phyloP scores from a whole-genome alignment of 2,113 vertebrate genomes.

The Psammodynastes pulverulentus region DNA sequence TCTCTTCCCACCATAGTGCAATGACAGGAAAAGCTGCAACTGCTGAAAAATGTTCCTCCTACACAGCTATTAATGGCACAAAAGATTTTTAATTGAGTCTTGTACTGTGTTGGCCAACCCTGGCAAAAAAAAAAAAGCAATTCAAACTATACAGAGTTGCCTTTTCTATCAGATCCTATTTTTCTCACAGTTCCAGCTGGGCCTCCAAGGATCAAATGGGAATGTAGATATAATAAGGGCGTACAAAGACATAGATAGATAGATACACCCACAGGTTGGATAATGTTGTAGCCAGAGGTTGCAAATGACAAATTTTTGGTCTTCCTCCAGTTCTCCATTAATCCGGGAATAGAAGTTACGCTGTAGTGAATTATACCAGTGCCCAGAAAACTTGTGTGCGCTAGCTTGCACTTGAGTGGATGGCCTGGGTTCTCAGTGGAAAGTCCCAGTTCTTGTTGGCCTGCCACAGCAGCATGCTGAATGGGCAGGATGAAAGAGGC shows the following conservation, averaged over 20 bases:
- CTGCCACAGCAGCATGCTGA: background rate
- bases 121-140: background rate
- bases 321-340: background rate
- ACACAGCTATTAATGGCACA: constrained; percentile 10
- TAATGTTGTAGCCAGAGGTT: background rate
- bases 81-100: background rate
- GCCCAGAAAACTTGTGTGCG: background rate
- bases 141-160: background rate
- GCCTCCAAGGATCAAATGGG: background rate
- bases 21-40: constrained; percentile 2
- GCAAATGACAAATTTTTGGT: background rate
- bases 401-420: background rate
- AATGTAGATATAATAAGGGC: background rate
- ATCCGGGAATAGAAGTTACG: background rate
- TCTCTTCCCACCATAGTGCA: background rate
- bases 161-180: background rate
- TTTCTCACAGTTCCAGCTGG: background rate
- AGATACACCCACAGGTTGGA: background rate
- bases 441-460: background rate
- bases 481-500: background rate
- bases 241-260: background rate
- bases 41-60: background rate
- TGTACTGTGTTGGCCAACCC: background rate
- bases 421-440: background rate
- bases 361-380: background rate